Evolutionary conservation across 2,888 invertebrate genomes (phyloP).

Genomic region (Himalopsyche anomala): DNA sequence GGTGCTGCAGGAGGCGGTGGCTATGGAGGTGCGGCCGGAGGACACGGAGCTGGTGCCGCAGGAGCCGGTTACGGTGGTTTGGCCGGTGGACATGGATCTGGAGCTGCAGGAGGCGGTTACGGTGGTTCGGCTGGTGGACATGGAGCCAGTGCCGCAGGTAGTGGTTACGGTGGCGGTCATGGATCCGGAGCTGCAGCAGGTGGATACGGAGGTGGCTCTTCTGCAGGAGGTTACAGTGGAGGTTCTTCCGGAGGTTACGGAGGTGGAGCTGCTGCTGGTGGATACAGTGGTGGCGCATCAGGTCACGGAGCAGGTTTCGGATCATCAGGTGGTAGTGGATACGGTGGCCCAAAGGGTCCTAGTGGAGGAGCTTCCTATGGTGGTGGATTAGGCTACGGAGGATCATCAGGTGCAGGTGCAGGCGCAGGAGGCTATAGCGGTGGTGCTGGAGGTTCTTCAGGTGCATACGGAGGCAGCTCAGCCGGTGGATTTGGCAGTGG

Average conservation of each 20-base stretch:
- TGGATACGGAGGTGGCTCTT: constrained; percentile 11
- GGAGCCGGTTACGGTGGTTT: constrained; percentile 47
- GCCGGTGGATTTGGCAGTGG: constrained; percentile 11
- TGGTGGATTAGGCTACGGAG: constrained; percentile 12
- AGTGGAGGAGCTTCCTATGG: constrained; percentile 38
- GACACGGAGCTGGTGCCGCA: constrained; percentile 28
- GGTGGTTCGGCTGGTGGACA: constrained; percentile 44
- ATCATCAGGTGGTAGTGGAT: constrained; percentile 31
- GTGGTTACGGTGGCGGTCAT: constrained; percentile 31
- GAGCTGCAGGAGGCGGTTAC: constrained; percentile 22
- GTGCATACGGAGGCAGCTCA: constrained; percentile 35
- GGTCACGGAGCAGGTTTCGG: constrained; percentile 28
- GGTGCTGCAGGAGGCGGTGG: background rate
- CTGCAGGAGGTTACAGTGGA: constrained; percentile 4
- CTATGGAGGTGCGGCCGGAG: constrained; percentile 10
- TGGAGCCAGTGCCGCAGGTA: constrained; percentile 28
- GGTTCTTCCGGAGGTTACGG: constrained; percentile 4
- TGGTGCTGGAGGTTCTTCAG: constrained; percentile 42
- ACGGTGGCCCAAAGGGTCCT: constrained; percentile 40
- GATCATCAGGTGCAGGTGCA: constrained; percentile 29
- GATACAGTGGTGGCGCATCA: constrained; percentile 33
- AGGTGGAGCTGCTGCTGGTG: constrained; percentile 44
- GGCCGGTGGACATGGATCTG: constrained; percentile 31
- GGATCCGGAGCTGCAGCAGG: background rate
- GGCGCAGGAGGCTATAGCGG: constrained; percentile 45